phyloP scores from a whole-genome alignment of 2,797 vertebrate genomes.

The Anguilla marmorata region DNA sequence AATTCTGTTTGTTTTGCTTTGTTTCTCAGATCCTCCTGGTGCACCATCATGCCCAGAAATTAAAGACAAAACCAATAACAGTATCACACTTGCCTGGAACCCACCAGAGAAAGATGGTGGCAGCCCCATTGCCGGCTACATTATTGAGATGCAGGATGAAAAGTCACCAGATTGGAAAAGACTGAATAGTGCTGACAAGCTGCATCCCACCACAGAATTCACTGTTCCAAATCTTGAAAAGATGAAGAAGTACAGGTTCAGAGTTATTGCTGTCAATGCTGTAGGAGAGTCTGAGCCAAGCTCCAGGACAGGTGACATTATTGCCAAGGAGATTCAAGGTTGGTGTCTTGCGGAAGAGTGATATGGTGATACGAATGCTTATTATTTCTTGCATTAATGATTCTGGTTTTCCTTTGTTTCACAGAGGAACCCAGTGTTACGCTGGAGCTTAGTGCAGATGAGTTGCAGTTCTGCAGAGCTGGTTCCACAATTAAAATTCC shows the following conservation, averaged over 20 bases:
- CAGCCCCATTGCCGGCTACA: constrained; percentile 94
- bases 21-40: constrained; percentile 82
- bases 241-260: constrained; percentile 89
- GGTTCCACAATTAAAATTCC: constrained; percentile 90
- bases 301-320: constrained; percentile 84
- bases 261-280: constrained; percentile 94
- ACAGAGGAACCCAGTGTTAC: constrained; percentile 83
- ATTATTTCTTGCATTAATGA: background rate
- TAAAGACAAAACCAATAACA: constrained; percentile 91
- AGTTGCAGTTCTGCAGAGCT: constrained; percentile 81
- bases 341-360: constrained; percentile 45
- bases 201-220: constrained; percentile 85
- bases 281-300: constrained; percentile 96
- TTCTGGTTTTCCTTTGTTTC: constrained; percentile 31
- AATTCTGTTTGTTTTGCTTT: constrained; percentile 21
- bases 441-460: constrained; percentile 81
- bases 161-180: constrained; percentile 83
- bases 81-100: constrained; percentile 85
- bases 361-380: background rate
- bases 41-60: constrained; percentile 90
- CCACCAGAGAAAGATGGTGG: constrained; percentile 91
- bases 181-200: constrained; percentile 84
- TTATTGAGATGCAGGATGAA: constrained; percentile 95
- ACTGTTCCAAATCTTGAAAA: constrained; percentile 88
- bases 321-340: constrained; percentile 88